Base-by-base conservation (phyloP, 2,113 vertebrate genomes). In the Colistium nudipinnis region DNA sequence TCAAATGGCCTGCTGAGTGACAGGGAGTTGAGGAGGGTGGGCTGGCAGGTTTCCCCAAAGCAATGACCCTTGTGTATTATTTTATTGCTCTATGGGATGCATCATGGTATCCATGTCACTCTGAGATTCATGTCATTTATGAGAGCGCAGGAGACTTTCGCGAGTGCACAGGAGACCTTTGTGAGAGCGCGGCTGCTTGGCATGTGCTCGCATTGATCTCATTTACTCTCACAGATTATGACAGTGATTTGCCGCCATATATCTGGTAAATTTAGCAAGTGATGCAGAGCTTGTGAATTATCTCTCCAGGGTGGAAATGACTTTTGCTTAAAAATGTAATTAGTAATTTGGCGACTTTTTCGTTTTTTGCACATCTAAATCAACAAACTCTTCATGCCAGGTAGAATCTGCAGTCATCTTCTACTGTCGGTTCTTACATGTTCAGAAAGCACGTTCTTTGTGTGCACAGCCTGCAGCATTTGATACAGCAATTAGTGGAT, bases 81-180 rank as follows among this genome's bases (percentile, higher is more conserved):
- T 61, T 66, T 59, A 44, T 54, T 61, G 16, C 45, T 54, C 14
- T 36, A 19, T 14, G 53, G 70, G 56, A 63, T 60, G 28, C 27
- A 22, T 20, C 45, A 38, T 43, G 31, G 31, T 47, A 66, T 16
- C 38, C 19, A 1, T 41, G 45, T 43, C 52, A 38, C 4, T 51
- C 49, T 64, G 39, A 64, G n/a, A n/a, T n/a, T n/a, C n/a, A n/a
- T n/a, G n/a, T n/a, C n/a, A n/a, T n/a, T n/a, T n/a, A n/a, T n/a
- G n/a, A n/a, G n/a, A n/a, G n/a, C n/a, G n/a, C n/a, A n/a, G n/a
- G n/a, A n/a, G n/a, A n/a, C n/a, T n/a, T n/a, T n/a, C n/a, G n/a
- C n/a, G n/a, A n/a, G n/a, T n/a, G n/a, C n/a, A n/a, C n/a, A n/a
- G n/a, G n/a, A n/a, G n/a, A n/a, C n/a, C n/a, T n/a, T n/a, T n/a